Evolutionary conservation across 2,888 invertebrate species (phyloP).

Genomic region (Hypomecis atomaria): DNA sequence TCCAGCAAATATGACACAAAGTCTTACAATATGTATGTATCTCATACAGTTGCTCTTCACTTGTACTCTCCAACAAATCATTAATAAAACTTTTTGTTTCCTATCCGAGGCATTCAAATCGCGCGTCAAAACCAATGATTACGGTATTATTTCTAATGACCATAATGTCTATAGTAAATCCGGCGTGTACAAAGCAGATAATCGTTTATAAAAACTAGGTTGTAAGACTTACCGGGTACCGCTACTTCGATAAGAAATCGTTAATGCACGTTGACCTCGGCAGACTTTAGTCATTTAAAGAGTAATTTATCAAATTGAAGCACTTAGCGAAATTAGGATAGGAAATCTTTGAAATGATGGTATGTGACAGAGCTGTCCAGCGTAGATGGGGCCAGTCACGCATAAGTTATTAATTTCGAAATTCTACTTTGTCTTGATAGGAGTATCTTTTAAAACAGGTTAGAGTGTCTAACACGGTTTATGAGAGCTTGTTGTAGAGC

Average conservation of each 20-base stretch:
- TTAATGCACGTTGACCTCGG: constrained; percentile 39
- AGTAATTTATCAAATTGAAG: constrained; percentile 43
- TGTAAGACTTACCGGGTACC: constrained; percentile 31
- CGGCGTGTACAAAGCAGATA: constrained; percentile 25
- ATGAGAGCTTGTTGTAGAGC: neutral
- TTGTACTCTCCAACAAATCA: constrained; percentile 12
- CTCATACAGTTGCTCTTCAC: neutral
- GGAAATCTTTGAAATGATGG: constrained; percentile 28
- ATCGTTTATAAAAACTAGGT: constrained; percentile 30
- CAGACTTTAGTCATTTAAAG: constrained; percentile 31
- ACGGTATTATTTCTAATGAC: constrained; percentile 31
- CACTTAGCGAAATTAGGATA: constrained; percentile 45
- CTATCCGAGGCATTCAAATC: constrained; percentile 14
- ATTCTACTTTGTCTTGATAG: neutral
- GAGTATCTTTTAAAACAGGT: neutral
- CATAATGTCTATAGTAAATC: constrained; percentile 38
- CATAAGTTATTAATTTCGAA: constrained; percentile 5
- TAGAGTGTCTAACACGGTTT: neutral
- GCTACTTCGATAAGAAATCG: constrained; percentile 40
- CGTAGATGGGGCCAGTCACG: constrained; percentile 15
- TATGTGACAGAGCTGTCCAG: constrained; percentile 19
- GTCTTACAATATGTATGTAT: neutral
- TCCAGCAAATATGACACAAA: neutral
- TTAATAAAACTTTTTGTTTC: constrained; percentile 21
- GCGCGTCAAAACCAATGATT: constrained; percentile 22